phyloP scores from a whole-genome alignment of 2,113 vertebrate species.

The Cololabis saira region DNA sequence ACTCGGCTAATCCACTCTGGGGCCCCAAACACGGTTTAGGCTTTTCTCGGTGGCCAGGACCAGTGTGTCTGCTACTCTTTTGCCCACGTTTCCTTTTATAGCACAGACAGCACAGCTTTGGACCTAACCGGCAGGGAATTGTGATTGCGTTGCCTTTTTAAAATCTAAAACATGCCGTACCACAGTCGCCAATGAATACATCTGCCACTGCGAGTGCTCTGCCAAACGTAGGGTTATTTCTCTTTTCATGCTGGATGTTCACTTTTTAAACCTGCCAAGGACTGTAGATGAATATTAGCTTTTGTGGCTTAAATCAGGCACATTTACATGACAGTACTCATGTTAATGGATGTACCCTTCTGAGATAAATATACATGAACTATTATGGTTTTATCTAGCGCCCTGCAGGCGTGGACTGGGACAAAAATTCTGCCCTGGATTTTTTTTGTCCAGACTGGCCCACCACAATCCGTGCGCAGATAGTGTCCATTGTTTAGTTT shows the following conservation, averaged over 20 bases:
- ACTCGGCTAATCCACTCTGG: conserved; percentile 70
- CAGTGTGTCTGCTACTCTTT: conserved; percentile 27
- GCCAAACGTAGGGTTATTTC: background rate
- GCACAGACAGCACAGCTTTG: conserved; percentile 22
- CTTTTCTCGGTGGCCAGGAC: conserved; percentile 38
- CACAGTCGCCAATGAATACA: conserved; percentile 29
- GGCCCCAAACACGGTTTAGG: conserved; percentile 32
- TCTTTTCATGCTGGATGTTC: conserved; percentile 4
- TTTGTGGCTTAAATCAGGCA: too few relatives aligned
- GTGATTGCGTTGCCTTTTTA: conserved; percentile 35
- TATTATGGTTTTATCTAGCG: too few relatives aligned
- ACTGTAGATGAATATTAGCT: too few relatives aligned
- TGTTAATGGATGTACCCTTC: too few relatives aligned
- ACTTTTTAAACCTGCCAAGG: background rate
- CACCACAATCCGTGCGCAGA: too few relatives aligned
- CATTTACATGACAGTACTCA: too few relatives aligned
- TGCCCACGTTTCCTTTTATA: conserved; percentile 35
- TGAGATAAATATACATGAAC: too few relatives aligned
- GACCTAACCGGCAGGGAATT: conserved; percentile 29
- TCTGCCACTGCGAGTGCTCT: conserved; percentile 10
- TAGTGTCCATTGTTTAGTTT: too few relatives aligned
- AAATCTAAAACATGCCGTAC: conserved; percentile 32
- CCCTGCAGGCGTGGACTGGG: too few relatives aligned
- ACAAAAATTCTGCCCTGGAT: too few relatives aligned
- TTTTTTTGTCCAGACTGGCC: too few relatives aligned